These are phyloP conservation scores for Campoplex nolae DNA, from an alignment of 2,888 invertebrate species.

Conservation along the genomic window DNA sequence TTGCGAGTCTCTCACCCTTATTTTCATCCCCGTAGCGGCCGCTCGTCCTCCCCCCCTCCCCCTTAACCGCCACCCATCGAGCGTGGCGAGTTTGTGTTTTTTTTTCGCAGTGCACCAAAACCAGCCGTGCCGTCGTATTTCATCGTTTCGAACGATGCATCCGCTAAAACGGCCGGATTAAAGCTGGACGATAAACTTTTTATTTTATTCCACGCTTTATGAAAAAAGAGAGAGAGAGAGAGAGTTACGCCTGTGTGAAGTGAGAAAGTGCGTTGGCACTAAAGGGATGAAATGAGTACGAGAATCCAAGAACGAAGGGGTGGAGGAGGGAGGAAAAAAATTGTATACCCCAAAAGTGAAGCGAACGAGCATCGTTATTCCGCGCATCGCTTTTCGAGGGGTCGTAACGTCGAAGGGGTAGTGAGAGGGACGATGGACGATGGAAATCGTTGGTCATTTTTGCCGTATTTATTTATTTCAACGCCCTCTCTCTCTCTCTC, in stretches of 20 bases:
- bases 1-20: conserved; percentile 38
- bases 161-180: conserved; percentile 79
- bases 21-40: conserved; percentile 7
- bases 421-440: conserved; percentile 36
- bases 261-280: conserved; percentile 48
- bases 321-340: conserved; percentile 38
- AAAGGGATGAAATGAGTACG: conserved; percentile 48
- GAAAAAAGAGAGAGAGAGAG: conserved; percentile 59
- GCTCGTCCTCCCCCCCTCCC: conserved; percentile 5
- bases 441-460: conserved; percentile 66
- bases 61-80: conserved; percentile 22
- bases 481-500: conserved; percentile 40
- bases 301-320: conserved; percentile 19
- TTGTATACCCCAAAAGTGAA: conserved; percentile 64
- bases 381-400: conserved; percentile 62
- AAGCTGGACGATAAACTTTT: conserved; percentile 80
- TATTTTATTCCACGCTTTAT: conserved; percentile 78
- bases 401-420: conserved; percentile 34
- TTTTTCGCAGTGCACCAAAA: conserved; percentile 67
- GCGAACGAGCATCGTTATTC: conserved; percentile 69
- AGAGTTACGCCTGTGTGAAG: conserved; percentile 11
- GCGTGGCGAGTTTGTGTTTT: conserved; percentile 43
- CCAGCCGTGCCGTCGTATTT: conserved; percentile 73
- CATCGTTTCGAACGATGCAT: conserved; percentile 77
- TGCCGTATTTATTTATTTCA: conserved; percentile 67